Evolutionary conservation across 2,888 invertebrate species (phyloP).

Genomic region (Leptopterna dolabrata): DNA sequence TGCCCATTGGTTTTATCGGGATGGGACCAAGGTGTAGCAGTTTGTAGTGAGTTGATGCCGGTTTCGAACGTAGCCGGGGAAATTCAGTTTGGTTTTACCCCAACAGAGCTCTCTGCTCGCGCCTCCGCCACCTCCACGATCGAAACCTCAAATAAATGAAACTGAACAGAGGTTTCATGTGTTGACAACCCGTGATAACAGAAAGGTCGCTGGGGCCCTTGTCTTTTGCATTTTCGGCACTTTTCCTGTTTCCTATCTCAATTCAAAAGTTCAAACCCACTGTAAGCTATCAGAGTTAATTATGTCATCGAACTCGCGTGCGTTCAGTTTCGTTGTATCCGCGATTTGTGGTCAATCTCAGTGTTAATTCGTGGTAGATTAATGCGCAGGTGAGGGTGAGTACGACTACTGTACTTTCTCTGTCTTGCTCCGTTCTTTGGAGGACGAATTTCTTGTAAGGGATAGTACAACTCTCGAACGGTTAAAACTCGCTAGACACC

Average conservation of each 20-base stretch:
- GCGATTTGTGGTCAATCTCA: not conserved
- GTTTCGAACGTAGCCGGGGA: not conserved
- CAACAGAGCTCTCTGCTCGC: not conserved
- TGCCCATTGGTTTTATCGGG: too few species aligned
- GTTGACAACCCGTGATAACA: slow-evolving; percentile 20
- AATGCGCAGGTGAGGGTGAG: slow-evolving; percentile 52
- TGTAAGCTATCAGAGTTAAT: not conserved
- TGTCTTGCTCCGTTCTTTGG: not conserved
- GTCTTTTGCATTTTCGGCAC: not conserved
- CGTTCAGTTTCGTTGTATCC: not conserved
- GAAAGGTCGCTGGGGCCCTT: not conserved
- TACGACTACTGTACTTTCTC: not conserved
- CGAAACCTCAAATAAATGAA: too few species aligned
- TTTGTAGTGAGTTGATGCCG: too few species aligned
- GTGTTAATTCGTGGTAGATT: not conserved
- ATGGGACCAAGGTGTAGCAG: too few species aligned
- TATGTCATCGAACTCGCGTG: not conserved
- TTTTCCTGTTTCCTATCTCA: not conserved
- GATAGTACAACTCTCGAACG: too few species aligned
- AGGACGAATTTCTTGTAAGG: too few species aligned
- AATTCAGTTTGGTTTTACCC: not conserved
- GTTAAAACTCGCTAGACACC: too few species aligned
- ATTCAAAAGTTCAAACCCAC: not conserved
- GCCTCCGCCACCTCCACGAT: not conserved
- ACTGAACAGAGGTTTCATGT: not conserved